These are phyloP conservation scores for Coleophora flavipennella DNA, from an alignment of 2,888 invertebrate genomes.

Conservation along the genomic window DNA sequence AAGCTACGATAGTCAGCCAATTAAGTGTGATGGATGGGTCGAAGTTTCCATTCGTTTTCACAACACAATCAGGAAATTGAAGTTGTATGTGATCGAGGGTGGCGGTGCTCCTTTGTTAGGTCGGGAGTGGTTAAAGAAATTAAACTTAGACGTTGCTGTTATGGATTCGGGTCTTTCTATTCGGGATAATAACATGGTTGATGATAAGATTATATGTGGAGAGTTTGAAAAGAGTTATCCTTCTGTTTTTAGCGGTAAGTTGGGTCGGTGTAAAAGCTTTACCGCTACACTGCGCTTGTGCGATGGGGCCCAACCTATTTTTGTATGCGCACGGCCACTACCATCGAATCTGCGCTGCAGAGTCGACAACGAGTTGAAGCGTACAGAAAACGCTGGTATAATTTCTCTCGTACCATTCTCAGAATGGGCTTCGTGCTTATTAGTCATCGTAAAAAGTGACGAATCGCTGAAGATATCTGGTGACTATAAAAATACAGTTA, in stretches of 20 bases:
- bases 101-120: constrained; percentile 10
- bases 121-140: constrained; percentile 11
- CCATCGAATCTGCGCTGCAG: constrained; percentile 3
- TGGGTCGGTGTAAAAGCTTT: constrained; percentile 6
- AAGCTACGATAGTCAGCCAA: not conserved
- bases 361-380: not conserved
- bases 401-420: constrained; percentile 3
- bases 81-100: constrained; percentile 10
- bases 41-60: not conserved
- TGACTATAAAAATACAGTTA: constrained; percentile 19
- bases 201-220: constrained; percentile 1
- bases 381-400: not conserved
- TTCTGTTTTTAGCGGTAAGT: constrained; percentile 1
- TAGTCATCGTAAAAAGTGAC: constrained; percentile 4
- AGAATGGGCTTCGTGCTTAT: not conserved
- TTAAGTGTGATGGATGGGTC: not conserved
- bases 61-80: constrained; percentile 1
- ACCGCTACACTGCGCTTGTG: constrained; percentile 6
- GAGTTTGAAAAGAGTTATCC: constrained; percentile 1
- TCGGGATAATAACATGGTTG: not conserved
- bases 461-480: constrained; percentile 8
- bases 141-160: constrained; percentile 2
- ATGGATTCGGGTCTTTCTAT: not conserved
- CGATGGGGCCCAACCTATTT: constrained; percentile 1
- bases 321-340: constrained; percentile 2